Evolutionary conservation across 2,113 vertebrate genomes (phyloP).

Genomic region (Gymnocephalus cernua): DNA sequence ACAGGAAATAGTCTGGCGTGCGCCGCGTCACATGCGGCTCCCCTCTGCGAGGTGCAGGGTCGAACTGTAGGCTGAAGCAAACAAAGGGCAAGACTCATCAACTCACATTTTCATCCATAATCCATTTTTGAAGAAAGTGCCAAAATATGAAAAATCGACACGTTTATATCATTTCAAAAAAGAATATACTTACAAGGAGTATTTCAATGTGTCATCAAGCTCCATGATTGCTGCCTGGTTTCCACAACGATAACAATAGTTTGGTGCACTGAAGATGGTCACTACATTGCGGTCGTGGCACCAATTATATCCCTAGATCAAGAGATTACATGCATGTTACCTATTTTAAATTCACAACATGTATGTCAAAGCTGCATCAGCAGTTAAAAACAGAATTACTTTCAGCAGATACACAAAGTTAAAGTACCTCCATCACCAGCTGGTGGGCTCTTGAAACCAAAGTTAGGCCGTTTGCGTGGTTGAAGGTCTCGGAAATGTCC

Average conservation of each 20-base stretch:
- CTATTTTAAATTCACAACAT: background rate
- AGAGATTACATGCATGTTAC: constrained; percentile 7
- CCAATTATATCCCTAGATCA: constrained; percentile 85
- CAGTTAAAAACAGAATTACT: background rate
- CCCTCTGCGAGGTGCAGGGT: constrained; percentile 95
- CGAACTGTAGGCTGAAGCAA: constrained; percentile 93
- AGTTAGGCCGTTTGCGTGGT: constrained; percentile 97
- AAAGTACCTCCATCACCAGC: constrained; percentile 96
- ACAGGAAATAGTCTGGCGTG: constrained; percentile 93
- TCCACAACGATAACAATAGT: constrained; percentile 86
- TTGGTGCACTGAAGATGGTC: constrained; percentile 87
- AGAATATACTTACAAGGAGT: constrained; percentile 94
- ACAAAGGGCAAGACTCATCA: constrained; percentile 1
- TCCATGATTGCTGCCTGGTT: constrained; percentile 92
- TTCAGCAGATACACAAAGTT: constrained; percentile 6
- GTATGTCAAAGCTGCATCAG: background rate
- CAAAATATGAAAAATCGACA: background rate
- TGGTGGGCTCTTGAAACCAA: constrained; percentile 98
- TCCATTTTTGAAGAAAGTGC: background rate
- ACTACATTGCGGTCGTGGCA: constrained; percentile 86
- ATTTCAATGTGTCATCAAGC: constrained; percentile 98
- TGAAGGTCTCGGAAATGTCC: constrained; percentile 99
- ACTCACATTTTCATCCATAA: background rate
- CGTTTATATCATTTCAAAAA: background rate
- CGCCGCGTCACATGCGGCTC: constrained; percentile 93